phyloP scores from a whole-genome alignment of 2,888 invertebrate species.

The Melinaea marsaeus region DNA sequence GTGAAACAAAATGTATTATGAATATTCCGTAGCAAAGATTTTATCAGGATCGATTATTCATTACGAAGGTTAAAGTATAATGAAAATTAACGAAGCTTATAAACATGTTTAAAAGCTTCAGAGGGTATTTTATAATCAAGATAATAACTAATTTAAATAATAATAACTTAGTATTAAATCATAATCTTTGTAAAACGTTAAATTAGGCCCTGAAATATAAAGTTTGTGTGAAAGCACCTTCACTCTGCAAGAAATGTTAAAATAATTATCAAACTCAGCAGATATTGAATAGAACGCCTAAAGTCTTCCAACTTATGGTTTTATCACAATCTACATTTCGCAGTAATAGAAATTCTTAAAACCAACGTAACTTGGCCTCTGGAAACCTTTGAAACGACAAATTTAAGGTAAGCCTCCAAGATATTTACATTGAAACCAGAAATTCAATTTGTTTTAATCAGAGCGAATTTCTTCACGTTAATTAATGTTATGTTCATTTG shows the following conservation, averaged over 20 bases:
- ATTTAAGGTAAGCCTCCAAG: background rate
- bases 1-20: too few relatives aligned
- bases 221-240: background rate
- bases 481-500: background rate
- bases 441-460: slow-evolving; percentile 6
- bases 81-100: too few relatives aligned
- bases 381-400: background rate
- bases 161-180: too few relatives aligned
- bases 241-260: background rate
- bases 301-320: slow-evolving; percentile 5
- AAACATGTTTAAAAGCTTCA: too few relatives aligned
- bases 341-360: background rate
- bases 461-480: background rate
- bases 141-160: too few relatives aligned
- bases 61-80: too few relatives aligned
- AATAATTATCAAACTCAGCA: slow-evolving; percentile 8
- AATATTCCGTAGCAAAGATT: too few relatives aligned
- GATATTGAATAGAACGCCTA: slow-evolving; percentile 1
- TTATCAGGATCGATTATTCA: too few relatives aligned
- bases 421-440: slow-evolving; percentile 1
- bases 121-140: too few relatives aligned
- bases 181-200: background rate
- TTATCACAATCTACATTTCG: slow-evolving; percentile 5
- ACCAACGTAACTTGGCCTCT: slow-evolving; percentile 2
- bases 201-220: background rate